Percentiles rank a stretch among this genome's conserved stretches.
Evolutionary conservation across 2,888 invertebrate species (phyloP).

Genomic region (Molanna angustata): DNA sequence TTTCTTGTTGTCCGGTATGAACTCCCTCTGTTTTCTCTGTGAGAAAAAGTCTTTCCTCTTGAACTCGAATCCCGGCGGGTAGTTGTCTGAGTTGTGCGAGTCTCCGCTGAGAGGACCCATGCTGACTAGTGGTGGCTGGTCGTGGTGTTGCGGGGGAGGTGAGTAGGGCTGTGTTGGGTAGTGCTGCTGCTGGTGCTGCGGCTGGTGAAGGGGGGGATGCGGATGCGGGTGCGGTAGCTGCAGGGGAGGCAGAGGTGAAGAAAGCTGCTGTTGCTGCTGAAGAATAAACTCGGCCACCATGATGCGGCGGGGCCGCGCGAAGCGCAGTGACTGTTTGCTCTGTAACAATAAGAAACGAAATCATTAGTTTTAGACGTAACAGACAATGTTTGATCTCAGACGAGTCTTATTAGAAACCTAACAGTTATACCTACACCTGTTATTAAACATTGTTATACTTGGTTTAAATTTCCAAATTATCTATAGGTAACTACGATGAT

Average conservation of each 20-base stretch:
- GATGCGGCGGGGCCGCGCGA: constrained; percentile 61
- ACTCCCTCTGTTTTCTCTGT: constrained; percentile 91
- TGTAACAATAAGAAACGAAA: constrained; percentile 45
- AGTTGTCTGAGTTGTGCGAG: constrained; percentile 36
- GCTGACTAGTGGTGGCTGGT: constrained; percentile 40
- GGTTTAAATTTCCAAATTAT: too few relatives aligned
- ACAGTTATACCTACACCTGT: too few relatives aligned
- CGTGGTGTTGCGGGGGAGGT: constrained; percentile 60
- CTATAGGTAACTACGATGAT: too few relatives aligned
- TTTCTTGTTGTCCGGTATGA: constrained; percentile 95
- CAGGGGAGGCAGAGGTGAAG: too few relatives aligned
- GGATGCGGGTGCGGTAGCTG: constrained; percentile 54
- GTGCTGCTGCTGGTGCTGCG: constrained; percentile 40
- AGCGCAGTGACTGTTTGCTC: constrained; percentile 52
- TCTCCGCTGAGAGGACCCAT: constrained; percentile 36
- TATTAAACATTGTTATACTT: too few relatives aligned
- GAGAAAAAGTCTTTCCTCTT: constrained; percentile 83
- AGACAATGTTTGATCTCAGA: too few relatives aligned
- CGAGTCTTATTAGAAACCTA: too few relatives aligned
- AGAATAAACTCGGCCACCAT: constrained; percentile 86
- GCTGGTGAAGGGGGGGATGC: constrained; percentile 50
- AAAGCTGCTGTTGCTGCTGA: constrained; percentile 59
- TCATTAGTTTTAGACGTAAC: constrained; percentile 7
- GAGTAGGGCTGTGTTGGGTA: constrained; percentile 54
- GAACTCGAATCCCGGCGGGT: constrained; percentile 50